Base-by-base conservation (phyloP, 2,888 invertebrate genomes). In the Entomobrya multifasciata region DNA sequence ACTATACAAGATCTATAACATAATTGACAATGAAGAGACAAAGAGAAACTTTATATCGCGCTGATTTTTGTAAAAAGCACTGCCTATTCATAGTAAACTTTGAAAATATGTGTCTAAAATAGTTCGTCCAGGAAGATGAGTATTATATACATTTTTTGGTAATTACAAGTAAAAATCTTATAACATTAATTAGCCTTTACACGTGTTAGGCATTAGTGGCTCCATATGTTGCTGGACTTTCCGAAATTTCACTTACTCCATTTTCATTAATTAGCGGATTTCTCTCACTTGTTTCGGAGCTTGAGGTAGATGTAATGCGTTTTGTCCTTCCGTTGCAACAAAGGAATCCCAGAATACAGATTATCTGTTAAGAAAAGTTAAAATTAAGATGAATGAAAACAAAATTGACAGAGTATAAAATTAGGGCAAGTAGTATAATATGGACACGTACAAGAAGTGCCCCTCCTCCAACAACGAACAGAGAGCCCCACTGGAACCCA, bases 401-500 rank as follows among this genome's bases (percentile, higher is more conserved):
- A 62, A 57, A 27, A 30, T 65, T 20, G 30, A 47, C 6, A 30
- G n/a, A n/a, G n/a, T n/a, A n/a, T n/a, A n/a, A n/a, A n/a, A n/a
- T n/a, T n/a, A n/a, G n/a, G n/a, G n/a, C n/a, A n/a, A n/a, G n/a
- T 11, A 70, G 44, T 44, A 20, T 2, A 25, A 27, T 1, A 62
- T 62, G 27, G 10, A 62, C 27, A 15, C 62, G 15, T 91, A 93
- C 93, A 88, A 93, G 88, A 13, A 92, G 4, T 2, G 90, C 22
- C 72, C 93, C 92, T 10, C 92, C 89, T 1, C 86, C 89, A 70
- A 93, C 91, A 52, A 93, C 92, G 87, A 92, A 92, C 30, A 92
- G 83, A 0, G 93, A 92, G 2, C 92, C 92, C 86, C 92, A 91
- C 3, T 92, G 90, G 89, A 89, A 89, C 0, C 89, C 89, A 41